phyloP scores from a whole-genome alignment of 1,140 invertebrate species.

The Pseudoatta argentina region DNA sequence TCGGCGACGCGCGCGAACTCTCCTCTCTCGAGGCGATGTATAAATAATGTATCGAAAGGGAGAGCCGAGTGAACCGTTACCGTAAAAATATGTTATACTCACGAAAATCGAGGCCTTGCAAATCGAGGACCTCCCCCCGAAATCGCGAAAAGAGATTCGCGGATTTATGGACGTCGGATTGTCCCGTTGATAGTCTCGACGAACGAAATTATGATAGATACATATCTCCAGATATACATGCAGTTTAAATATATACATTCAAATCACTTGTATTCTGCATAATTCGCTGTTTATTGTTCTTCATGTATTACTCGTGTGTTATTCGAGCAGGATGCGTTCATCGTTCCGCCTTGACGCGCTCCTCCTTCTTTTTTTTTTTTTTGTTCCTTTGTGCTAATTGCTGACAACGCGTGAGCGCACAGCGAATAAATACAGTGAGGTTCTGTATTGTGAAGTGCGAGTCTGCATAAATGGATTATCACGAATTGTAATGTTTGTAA shows the following conservation, averaged over 20 bases:
- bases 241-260: neutral
- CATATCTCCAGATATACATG: neutral
- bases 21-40: conserved; percentile 10
- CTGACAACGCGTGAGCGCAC: neutral
- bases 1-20: conserved; percentile 29
- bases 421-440: neutral
- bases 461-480: neutral
- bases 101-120: conserved; percentile 22
- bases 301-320: neutral
- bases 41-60: conserved; percentile 59
- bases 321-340: neutral
- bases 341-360: conserved; percentile 30
- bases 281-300: conserved; percentile 3
- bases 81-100: conserved; percentile 6
- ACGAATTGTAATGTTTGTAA: neutral
- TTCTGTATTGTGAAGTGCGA: neutral
- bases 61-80: neutral
- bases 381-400: conserved; percentile 33
- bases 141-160: too few relatives aligned
- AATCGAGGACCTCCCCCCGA: neutral
- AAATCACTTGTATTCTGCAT: neutral
- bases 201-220: conserved; percentile 15
- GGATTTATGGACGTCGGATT: neutral
- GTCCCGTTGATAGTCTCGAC: neutral
- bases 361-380: conserved; percentile 23